Percentiles rank a stretch among this genome's conserved stretches.
These are phyloP conservation scores for Drosophila conformis DNA, from an alignment of 2,888 invertebrate genomes.

Conservation along the genomic window DNA sequence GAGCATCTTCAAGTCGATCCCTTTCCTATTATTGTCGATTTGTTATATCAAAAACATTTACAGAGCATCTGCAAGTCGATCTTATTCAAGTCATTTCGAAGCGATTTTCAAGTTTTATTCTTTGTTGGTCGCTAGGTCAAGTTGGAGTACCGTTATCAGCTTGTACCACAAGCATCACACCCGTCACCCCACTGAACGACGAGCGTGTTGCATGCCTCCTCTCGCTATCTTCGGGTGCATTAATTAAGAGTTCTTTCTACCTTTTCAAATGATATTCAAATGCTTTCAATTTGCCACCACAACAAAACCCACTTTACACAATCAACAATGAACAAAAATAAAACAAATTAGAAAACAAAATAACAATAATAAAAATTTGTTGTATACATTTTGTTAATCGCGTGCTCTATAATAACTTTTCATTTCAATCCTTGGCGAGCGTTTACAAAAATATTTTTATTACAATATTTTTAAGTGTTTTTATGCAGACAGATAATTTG, in stretches of 20 bases:
- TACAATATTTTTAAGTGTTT: constrained; percentile 66
- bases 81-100: neutral
- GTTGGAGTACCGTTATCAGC: constrained; percentile 46
- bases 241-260: constrained; percentile 45
- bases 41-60: neutral
- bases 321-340: neutral
- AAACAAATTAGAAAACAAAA: neutral
- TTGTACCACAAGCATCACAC: neutral
- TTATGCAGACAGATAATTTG: constrained; percentile 50
- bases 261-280: constrained; percentile 56
- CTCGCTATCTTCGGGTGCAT: constrained; percentile 30
- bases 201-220: neutral
- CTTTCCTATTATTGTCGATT: neutral
- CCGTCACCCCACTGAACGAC: neutral
- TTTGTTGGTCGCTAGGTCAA: constrained; percentile 53
- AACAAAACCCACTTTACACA: constrained; percentile 2
- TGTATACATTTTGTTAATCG: constrained; percentile 38
- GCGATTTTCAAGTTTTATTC: neutral
- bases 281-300: constrained; percentile 50
- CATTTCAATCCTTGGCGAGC: constrained; percentile 31
- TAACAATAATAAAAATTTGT: constrained; percentile 30
- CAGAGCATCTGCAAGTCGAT: constrained; percentile 17
- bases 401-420: constrained; percentile 48
- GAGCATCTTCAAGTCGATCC: neutral
- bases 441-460: constrained; percentile 69